Conservation (phyloP, 2,113 vertebrate species). For the Hippocampus abdominalis region DNA sequence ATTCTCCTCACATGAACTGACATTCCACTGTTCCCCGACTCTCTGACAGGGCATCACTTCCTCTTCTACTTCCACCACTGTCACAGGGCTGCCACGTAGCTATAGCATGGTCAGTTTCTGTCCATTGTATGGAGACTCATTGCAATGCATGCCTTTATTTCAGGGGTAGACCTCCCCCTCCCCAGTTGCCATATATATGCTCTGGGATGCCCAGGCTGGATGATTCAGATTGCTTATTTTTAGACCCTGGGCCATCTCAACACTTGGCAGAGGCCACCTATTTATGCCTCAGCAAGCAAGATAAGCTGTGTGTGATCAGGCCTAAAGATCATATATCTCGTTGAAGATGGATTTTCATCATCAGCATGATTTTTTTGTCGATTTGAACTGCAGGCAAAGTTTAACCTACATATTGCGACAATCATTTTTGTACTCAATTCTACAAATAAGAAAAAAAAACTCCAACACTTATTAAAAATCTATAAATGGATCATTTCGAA, state of each 20-base stretch:
- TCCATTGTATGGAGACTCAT: constrained; percentile 17
- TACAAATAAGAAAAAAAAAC: background rate
- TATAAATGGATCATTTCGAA: background rate
- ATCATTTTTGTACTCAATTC: background rate
- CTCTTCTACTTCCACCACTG: constrained; percentile 59
- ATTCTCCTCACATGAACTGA: constrained; percentile 25
- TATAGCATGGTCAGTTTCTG: constrained; percentile 83
- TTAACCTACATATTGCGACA: background rate
- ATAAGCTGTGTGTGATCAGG: constrained; percentile 15
- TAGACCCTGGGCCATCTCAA: constrained; percentile 33
- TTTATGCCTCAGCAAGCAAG: constrained; percentile 19
- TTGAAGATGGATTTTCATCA: background rate
- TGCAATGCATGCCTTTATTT: constrained; percentile 31
- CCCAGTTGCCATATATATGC: constrained; percentile 15
- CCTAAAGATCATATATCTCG: background rate
- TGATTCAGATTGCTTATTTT: constrained; percentile 39
- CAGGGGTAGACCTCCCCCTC: constrained; percentile 27
- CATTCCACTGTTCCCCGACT: constrained; percentile 34
- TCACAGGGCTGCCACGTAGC: constrained; percentile 79
- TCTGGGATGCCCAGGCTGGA: constrained; percentile 27
- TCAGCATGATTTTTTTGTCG: background rate
- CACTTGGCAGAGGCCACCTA: constrained; percentile 21
- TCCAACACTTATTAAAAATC: background rate
- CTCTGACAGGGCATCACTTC: constrained; percentile 61
- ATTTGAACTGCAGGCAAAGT: background rate